Evolutionary conservation across 2,888 invertebrate genomes (phyloP), one percentile per base, ranked within the genome.

Genomic region (Amorpha juglandis): DNA sequence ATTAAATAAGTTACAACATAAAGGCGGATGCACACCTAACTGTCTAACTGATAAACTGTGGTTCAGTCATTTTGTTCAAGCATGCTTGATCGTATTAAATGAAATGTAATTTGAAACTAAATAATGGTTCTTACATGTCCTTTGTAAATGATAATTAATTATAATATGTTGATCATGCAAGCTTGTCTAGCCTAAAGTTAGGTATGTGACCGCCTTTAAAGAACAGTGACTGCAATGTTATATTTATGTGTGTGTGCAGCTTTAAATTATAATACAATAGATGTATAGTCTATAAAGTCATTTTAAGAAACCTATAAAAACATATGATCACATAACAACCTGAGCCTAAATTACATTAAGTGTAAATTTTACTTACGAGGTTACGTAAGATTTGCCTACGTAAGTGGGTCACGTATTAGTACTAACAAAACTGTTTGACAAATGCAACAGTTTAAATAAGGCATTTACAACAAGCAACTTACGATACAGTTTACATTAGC

Each of bases 1-100:
- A n/a, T 55, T 42, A 55, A n/a, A 35, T 38, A 58, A 55, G 35
- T 55, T 38, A 55, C n/a, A 16, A 53, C 14, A 33, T 16, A 55
- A 55, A 16, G 38, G 16, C 8, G 35, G 55, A 16, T 55, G 9
- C 38, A 38, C 16, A 35, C 33, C n/a, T n/a, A n/a, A 53, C 14
- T 35, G n/a, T 33, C 14, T 6, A 33, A 52, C 52, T 52, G 14
- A 14, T 33, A 53, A 53, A 53, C n/a, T 7, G 33, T 33, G 33
- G 14, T 27, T 1, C 1, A 27, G 27, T 27, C 27, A 27, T 27
- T 27, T 27, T 27, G 27, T 27, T 27, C 27, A 27, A 27, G 27
- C 27, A 27, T 27, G 27, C 27, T 27, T 27, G 27, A 27, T 27
- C 4, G 27, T 27, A 4, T 27, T 1, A 27, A 27, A n/a, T n/a